Conservation (phyloP, 1,140 invertebrate species). For the Neodiprion lecontei region DNA sequence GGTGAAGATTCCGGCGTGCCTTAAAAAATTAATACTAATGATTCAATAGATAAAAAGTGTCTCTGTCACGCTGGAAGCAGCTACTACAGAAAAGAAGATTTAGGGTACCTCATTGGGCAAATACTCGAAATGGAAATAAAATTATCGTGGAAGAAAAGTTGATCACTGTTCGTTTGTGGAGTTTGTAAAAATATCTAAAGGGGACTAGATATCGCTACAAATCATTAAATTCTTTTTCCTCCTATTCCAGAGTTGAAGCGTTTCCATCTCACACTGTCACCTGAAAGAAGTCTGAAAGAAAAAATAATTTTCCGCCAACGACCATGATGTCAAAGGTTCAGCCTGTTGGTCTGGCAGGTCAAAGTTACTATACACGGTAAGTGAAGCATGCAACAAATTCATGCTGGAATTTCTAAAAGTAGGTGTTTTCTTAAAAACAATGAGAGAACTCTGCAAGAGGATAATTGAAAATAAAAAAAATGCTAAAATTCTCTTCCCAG, state of each 20-base stretch:
- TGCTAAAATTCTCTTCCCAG: not conserved
- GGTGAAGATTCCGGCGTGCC: constrained; percentile 86
- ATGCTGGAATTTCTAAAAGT: too few relatives aligned
- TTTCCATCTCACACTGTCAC: too few relatives aligned
- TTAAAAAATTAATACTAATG: constrained; percentile 64
- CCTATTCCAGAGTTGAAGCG: too few relatives aligned
- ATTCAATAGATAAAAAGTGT: constrained; percentile 45
- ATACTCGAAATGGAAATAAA: not conserved
- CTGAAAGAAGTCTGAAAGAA: too few relatives aligned
- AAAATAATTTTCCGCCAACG: too few relatives aligned
- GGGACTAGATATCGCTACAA: not conserved
- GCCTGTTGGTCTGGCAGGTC: too few relatives aligned
- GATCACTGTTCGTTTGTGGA: not conserved
- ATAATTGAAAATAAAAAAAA: not conserved
- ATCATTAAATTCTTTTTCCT: not conserved
- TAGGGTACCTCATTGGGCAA: not conserved
- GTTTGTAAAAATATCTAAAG: too few relatives aligned
- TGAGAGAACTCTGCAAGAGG: not conserved
- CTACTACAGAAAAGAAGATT: constrained; percentile 32
- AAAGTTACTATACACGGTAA: too few relatives aligned
- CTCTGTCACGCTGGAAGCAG: constrained; percentile 40
- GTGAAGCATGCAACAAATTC: too few relatives aligned
- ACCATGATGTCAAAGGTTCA: too few relatives aligned
- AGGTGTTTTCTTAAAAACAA: too few relatives aligned
- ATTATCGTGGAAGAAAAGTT: not conserved